These are phyloP conservation scores for Protobothrops mucrosquamatus DNA, from an alignment of 2,113 vertebrate species.

Conservation along the genomic window DNA sequence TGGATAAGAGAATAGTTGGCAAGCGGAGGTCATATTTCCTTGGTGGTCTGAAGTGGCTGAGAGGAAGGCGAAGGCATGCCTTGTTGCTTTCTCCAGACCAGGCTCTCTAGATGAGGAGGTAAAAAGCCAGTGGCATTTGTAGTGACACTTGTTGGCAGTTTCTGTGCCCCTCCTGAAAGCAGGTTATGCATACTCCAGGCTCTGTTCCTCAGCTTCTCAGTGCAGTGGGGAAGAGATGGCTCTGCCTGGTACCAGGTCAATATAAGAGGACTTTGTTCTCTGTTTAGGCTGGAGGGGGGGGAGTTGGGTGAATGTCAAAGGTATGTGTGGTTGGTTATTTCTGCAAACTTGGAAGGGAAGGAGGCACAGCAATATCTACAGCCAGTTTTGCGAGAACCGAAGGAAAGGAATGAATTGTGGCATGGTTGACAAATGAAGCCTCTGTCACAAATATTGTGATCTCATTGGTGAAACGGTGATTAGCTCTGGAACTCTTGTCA, in stretches of 20 bases:
- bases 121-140: background rate
- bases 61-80: slow-evolving; percentile 18
- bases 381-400: background rate
- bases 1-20: slow-evolving; percentile 41
- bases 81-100: background rate
- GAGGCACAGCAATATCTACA: background rate
- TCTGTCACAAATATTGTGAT: background rate
- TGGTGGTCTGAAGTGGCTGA: slow-evolving; percentile 31
- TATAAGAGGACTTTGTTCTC: slow-evolving; percentile 59
- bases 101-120: background rate
- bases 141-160: background rate
- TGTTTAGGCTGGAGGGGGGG: slow-evolving; percentile 26
- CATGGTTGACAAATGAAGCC: background rate
- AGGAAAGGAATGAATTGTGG: background rate
- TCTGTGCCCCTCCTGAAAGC: background rate
- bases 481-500: background rate
- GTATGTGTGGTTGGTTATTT: background rate
- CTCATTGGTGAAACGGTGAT: too few relatives aligned
- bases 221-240: slow-evolving; percentile 27
- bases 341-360: background rate
- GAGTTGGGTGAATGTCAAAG: background rate
- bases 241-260: slow-evolving; percentile 31
- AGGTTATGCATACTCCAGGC: background rate
- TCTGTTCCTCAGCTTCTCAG: slow-evolving; percentile 12
- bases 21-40: slow-evolving; percentile 40